A percentile compares a stretch with the other conserved stretches of the same genome.
Evolutionary conservation across 2,797 vertebrate genomes (phyloP).

Genomic region (Pelobates cultripes): DNA sequence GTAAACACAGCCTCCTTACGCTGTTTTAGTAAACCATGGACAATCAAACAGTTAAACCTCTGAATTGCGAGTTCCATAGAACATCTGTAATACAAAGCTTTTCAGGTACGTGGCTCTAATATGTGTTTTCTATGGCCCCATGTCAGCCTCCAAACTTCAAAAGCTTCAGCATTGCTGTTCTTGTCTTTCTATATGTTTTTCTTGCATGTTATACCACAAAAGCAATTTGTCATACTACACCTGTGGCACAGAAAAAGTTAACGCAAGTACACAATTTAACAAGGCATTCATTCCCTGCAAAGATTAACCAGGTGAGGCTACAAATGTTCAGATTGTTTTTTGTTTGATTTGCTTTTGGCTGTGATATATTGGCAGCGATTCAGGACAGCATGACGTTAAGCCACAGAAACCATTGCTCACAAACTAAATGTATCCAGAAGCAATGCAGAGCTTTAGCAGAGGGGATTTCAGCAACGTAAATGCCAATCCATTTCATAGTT

Average conservation of each 20-base stretch:
- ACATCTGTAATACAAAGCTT: too few relatives aligned
- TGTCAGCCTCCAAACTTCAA: too few relatives aligned
- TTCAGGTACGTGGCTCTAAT: too few relatives aligned
- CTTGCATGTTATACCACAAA: too few relatives aligned
- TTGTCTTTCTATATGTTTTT: too few relatives aligned
- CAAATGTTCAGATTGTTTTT: not conserved
- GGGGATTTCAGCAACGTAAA: conserved; percentile 2
- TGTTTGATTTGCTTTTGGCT: not conserved
- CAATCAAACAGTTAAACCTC: too few relatives aligned
- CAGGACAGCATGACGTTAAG: conserved; percentile 23
- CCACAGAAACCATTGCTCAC: conserved; percentile 10
- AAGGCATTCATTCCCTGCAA: not conserved
- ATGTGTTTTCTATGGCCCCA: too few relatives aligned
- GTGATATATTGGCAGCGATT: conserved; percentile 4
- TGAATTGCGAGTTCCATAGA: too few relatives aligned
- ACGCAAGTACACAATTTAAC: not conserved
- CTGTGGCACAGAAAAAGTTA: not conserved
- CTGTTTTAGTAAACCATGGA: too few relatives aligned
- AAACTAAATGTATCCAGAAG: conserved; percentile 2
- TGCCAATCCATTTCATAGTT: conserved; percentile 4
- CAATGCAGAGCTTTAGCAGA: conserved; percentile 3
- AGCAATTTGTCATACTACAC: too few relatives aligned
- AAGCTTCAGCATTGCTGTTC: too few relatives aligned
- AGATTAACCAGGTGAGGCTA: not conserved
- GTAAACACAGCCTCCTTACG: too few relatives aligned